These are phyloP conservation scores for Epinephelus coioides DNA, from an alignment of 2,797 vertebrate genomes.

Conservation along the genomic window DNA sequence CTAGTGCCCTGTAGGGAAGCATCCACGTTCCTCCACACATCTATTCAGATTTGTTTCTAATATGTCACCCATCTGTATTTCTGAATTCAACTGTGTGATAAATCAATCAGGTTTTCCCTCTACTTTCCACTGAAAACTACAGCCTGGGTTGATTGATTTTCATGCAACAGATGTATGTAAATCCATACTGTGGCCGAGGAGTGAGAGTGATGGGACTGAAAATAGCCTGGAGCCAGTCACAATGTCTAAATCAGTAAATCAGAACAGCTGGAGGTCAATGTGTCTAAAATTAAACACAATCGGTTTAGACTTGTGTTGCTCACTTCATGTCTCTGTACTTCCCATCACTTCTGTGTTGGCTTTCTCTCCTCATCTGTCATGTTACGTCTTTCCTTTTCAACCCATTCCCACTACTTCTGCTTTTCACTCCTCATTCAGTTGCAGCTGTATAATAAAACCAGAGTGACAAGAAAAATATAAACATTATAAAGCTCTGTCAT, in stretches of 20 bases:
- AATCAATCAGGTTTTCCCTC: not conserved
- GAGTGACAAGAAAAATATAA: conserved; percentile 13
- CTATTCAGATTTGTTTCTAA: not conserved
- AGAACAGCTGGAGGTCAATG: conserved; percentile 51
- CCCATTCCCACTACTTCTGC: not conserved
- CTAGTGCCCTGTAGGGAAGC: not conserved
- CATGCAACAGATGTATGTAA: conserved; percentile 19
- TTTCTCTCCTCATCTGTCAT: conserved; percentile 43
- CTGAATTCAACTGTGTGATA: not conserved
- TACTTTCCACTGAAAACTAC: not conserved
- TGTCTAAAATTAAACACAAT: conserved; percentile 50
- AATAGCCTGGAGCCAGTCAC: conserved; percentile 38
- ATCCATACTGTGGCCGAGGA: conserved; percentile 13
- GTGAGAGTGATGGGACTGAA: conserved; percentile 15
- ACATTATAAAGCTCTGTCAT: not conserved
- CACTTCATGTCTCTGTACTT: conserved; percentile 37
- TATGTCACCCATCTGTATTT: not conserved
- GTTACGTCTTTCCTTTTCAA: conserved; percentile 23
- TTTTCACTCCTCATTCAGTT: conserved; percentile 3
- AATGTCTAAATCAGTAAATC: conserved; percentile 38
- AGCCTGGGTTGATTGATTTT: conserved; percentile 20
- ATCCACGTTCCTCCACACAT: not conserved
- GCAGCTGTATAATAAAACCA: conserved; percentile 24
- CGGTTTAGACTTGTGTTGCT: conserved; percentile 46
- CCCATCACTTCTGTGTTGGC: conserved; percentile 13